These are phyloP conservation scores for Potamarius usumacintae DNA, from an alignment of 2,113 vertebrate species.

Conservation along the genomic window DNA sequence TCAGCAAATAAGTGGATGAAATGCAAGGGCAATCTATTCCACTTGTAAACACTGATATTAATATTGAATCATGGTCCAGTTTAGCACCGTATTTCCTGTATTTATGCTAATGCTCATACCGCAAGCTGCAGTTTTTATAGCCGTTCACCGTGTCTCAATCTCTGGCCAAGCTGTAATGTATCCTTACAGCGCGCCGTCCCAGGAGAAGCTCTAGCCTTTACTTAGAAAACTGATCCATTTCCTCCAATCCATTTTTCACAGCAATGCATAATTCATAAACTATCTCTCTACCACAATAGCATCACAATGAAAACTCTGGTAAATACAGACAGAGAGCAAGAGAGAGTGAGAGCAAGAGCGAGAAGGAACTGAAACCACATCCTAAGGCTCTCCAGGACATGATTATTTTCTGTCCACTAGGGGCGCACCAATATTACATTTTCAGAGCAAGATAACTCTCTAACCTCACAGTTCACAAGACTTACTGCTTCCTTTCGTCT, in stretches of 20 bases:
- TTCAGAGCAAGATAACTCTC: background rate
- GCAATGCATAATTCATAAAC: slow-evolving; percentile 50
- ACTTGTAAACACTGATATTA: slow-evolving; percentile 30
- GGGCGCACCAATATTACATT: background rate
- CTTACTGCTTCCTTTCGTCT: background rate
- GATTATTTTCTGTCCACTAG: background rate
- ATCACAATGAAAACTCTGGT: slow-evolving; percentile 42
- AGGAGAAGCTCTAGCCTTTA: slow-evolving; percentile 49
- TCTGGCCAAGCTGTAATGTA: slow-evolving; percentile 35
- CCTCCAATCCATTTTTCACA: slow-evolving; percentile 45
- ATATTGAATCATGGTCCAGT: slow-evolving; percentile 24
- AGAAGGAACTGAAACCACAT: background rate
- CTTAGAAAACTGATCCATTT: slow-evolving; percentile 54
- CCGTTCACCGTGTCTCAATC: slow-evolving; percentile 12
- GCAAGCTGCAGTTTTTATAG: slow-evolving; percentile 23
- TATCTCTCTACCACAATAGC: slow-evolving; percentile 37
- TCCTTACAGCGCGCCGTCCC: slow-evolving; percentile 26
- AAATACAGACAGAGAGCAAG: slow-evolving; percentile 12
- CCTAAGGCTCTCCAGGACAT: background rate
- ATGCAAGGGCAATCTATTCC: slow-evolving; percentile 2
- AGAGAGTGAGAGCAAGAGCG: slow-evolving; percentile 2
- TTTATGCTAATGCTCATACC: slow-evolving; percentile 37
- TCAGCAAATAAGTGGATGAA: background rate
- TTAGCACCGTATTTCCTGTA: slow-evolving; percentile 37
- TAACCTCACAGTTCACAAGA: background rate